Conservation (phyloP, 2,797 vertebrate genomes). For the Siniperca undulata region DNA sequence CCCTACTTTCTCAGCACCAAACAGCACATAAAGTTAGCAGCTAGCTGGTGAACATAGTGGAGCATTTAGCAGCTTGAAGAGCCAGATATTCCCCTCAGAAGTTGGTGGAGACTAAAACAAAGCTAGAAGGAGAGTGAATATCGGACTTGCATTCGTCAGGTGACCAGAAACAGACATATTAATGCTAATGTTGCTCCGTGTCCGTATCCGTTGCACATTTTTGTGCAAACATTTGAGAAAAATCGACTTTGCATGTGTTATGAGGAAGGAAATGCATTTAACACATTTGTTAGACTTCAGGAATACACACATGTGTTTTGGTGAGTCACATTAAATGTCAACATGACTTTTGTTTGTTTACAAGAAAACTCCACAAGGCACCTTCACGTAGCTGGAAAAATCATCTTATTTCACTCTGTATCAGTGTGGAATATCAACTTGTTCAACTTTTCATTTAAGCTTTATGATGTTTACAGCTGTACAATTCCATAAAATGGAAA, state of each 20-base stretch:
- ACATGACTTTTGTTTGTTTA: slow-evolving; percentile 1
- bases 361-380: neutral
- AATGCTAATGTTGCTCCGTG: neutral
- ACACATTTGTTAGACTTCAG: neutral
- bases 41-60: neutral
- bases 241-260: neutral
- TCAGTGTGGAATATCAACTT: neutral
- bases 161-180: neutral
- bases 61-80: neutral
- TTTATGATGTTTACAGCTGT: neutral
- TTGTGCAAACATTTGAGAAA: neutral
- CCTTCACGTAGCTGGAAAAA: neutral
- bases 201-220: neutral
- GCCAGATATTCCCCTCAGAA: too few relatives aligned
- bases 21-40: neutral
- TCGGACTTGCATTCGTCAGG: neutral
- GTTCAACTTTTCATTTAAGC: neutral
- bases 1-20: neutral
- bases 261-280: neutral
- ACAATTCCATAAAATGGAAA: neutral
- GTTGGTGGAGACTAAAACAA: too few relatives aligned
- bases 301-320: neutral
- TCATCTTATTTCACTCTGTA: neutral
- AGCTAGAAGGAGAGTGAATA: neutral
- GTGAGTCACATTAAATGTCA: neutral